A percentile compares a stretch with the other conserved stretches of the same genome.
These are phyloP conservation scores for Pangasius krempfi DNA, from an alignment of 2,797 vertebrate species.

Conservation along the genomic window DNA sequence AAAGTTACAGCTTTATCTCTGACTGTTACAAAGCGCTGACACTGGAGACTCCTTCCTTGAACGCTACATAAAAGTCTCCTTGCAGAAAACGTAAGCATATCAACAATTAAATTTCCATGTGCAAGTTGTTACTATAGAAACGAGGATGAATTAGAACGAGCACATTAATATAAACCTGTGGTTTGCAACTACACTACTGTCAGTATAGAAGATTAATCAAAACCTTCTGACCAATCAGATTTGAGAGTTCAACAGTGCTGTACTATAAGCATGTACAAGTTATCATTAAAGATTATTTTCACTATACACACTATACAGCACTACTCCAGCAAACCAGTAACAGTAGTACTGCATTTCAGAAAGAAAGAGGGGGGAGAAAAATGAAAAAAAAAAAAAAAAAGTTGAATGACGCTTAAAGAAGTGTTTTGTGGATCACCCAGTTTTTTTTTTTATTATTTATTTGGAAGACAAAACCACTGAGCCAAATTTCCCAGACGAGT, in stretches of 20 bases:
- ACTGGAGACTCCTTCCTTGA: neutral
- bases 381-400: too few relatives aligned
- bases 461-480: neutral
- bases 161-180: neutral
- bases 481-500: slow-evolving; percentile 12
- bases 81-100: neutral
- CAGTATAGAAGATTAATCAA: neutral
- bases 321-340: too few relatives aligned
- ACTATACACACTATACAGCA: too few relatives aligned
- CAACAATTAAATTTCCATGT: too few relatives aligned
- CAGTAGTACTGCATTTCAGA: too few relatives aligned
- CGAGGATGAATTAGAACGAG: neutral
- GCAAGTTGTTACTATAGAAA: neutral
- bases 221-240: neutral
- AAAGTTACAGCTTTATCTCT: too few relatives aligned
- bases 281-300: too few relatives aligned
- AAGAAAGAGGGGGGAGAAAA: too few relatives aligned
- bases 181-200: neutral
- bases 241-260: neutral
- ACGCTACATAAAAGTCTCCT: neutral
- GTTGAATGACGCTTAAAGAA: too few relatives aligned
- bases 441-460: neutral
- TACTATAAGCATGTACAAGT: too few relatives aligned
- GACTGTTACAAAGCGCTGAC: neutral
- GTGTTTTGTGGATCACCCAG: neutral